Evolutionary conservation across 2,888 invertebrate species (phyloP).

Genomic region (Tuberolachnus salignus): DNA sequence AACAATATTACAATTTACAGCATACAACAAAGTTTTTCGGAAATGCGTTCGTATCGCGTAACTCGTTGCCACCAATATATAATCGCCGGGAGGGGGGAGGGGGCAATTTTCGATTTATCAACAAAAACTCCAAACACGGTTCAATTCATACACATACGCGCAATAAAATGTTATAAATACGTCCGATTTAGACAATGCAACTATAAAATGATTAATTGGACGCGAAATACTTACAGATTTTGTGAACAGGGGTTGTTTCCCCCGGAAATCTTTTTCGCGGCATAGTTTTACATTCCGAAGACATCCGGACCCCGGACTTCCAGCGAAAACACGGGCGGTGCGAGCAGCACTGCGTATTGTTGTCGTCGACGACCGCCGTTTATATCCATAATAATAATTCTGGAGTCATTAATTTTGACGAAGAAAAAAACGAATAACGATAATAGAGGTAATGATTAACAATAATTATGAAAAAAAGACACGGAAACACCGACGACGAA

Average conservation of each 20-base stretch:
- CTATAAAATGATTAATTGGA: not conserved
- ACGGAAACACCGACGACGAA: not conserved
- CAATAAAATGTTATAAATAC: too few relatives aligned
- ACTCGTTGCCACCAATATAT: too few relatives aligned
- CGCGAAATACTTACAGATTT: constrained; percentile 41
- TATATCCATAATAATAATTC: constrained; percentile 14
- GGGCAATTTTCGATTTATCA: too few relatives aligned
- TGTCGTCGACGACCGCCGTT: not conserved
- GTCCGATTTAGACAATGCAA: too few relatives aligned
- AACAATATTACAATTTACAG: too few relatives aligned
- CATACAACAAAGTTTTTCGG: too few relatives aligned
- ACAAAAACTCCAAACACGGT: too few relatives aligned
- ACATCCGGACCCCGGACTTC: constrained; percentile 51
- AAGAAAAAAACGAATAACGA: not conserved
- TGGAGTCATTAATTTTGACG: constrained; percentile 1
- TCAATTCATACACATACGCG: too few relatives aligned
- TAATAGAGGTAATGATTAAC: not conserved
- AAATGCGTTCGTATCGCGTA: too few relatives aligned
- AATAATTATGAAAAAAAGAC: not conserved
- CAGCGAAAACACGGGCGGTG: not conserved
- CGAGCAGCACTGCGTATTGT: not conserved
- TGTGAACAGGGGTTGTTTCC: constrained; percentile 36
- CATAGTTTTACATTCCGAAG: constrained; percentile 50
- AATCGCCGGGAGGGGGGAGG: too few relatives aligned
- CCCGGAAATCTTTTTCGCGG: constrained; percentile 46